phyloP scores from a whole-genome alignment of 2,113 vertebrate genomes.

The Plectropomus leopardus region DNA sequence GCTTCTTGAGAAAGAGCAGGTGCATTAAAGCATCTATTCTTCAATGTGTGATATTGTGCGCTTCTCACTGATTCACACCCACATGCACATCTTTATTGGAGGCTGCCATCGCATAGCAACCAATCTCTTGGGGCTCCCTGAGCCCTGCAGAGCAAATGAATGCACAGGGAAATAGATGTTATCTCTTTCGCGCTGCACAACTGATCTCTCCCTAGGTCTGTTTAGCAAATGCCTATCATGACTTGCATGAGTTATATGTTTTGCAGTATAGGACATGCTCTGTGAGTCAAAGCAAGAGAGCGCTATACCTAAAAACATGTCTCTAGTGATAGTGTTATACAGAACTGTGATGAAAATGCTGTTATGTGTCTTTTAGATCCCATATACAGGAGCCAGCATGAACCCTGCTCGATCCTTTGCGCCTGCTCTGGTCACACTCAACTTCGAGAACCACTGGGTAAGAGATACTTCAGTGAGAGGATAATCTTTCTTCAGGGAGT shows the following conservation, averaged over 20 bases:
- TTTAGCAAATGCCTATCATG: constrained; percentile 23
- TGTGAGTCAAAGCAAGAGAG: background rate
- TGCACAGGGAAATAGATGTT: constrained; percentile 68
- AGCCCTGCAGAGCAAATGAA: constrained; percentile 68
- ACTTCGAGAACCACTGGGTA: constrained; percentile 95
- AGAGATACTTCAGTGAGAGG: constrained; percentile 52
- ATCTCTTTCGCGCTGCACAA: constrained; percentile 35
- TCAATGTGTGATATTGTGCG: constrained; percentile 51
- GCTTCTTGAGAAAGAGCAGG: constrained; percentile 43
- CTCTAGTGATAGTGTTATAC: background rate
- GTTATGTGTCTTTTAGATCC: constrained; percentile 86
- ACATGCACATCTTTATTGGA: constrained; percentile 70
- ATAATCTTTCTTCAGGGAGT: constrained; percentile 11
- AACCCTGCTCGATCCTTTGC: constrained; percentile 96
- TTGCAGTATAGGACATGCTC: background rate
- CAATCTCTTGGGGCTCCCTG: constrained; percentile 59
- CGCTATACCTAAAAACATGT: background rate
- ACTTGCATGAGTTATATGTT: background rate
- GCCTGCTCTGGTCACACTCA: constrained; percentile 92
- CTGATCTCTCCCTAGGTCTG: constrained; percentile 24
- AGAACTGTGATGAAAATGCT: background rate
- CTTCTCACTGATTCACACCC: constrained; percentile 71
- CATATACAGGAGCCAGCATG: constrained; percentile 96
- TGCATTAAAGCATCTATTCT: constrained; percentile 41
- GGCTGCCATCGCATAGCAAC: constrained; percentile 77